Conservation (phyloP, 2,797 vertebrate species). For the Amazona finschi region DNA sequence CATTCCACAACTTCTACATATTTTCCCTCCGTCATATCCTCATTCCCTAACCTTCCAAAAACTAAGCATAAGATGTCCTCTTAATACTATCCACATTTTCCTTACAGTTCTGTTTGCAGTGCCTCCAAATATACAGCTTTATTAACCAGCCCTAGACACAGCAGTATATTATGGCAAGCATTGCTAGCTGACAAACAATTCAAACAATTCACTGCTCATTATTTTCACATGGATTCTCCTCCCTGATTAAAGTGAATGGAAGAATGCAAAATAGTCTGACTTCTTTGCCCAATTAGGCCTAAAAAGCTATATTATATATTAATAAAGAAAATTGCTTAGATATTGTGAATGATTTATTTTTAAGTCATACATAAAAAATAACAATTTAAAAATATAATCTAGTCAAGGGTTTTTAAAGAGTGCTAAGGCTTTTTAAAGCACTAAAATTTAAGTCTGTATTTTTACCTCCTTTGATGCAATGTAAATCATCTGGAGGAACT, state of each 20-base stretch:
- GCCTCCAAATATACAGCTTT: neutral
- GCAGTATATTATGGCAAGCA: neutral
- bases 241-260: neutral
- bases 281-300: neutral
- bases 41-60: neutral
- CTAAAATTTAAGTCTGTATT: neutral
- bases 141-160: neutral
- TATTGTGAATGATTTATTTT: neutral
- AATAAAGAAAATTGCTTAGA: neutral
- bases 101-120: neutral
- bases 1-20: neutral
- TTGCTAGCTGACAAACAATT: neutral
- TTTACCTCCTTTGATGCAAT: neutral
- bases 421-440: neutral
- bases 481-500: neutral
- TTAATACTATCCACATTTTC: neutral
- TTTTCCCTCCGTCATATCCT: neutral
- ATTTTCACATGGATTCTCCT: neutral
- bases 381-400: neutral
- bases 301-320: neutral
- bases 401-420: neutral
- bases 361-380: neutral
- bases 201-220: neutral
- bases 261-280: neutral
- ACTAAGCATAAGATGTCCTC: neutral